Evolutionary conservation across 2,888 invertebrate genomes (phyloP).

Genomic region (Troilus luridus): DNA sequence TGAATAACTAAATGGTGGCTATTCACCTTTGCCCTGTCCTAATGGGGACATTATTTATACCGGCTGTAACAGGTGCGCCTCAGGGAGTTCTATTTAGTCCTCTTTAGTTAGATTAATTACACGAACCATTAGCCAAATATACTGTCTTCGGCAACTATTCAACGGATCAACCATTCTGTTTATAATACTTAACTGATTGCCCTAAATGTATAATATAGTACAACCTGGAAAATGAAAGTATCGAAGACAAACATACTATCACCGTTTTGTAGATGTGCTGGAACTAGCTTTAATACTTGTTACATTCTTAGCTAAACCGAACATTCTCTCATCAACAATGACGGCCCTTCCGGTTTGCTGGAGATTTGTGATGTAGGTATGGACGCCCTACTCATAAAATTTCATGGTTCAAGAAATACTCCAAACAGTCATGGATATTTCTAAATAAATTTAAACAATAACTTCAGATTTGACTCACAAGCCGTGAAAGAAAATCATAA

Average conservation of each 20-base stretch:
- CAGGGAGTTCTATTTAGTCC: slow-evolving; percentile 38
- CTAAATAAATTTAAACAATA: too few relatives aligned
- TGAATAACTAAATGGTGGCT: slow-evolving; percentile 16
- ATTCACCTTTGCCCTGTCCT: slow-evolving; percentile 7
- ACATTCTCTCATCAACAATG: too few relatives aligned
- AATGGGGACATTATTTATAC: slow-evolving; percentile 41
- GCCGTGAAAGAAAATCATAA: too few relatives aligned
- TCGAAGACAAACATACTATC: neutral
- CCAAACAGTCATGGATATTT: too few relatives aligned
- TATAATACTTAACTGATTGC: neutral
- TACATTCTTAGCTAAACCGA: too few relatives aligned
- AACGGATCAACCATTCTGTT: neutral
- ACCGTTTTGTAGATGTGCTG: too few relatives aligned
- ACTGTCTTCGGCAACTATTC: slow-evolving; percentile 40
- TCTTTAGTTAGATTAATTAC: slow-evolving; percentile 47
- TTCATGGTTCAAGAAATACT: too few relatives aligned
- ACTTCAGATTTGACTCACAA: too few relatives aligned
- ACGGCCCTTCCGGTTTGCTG: too few relatives aligned
- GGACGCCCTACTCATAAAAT: too few relatives aligned
- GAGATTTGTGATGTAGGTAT: too few relatives aligned
- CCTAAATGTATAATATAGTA: neutral
- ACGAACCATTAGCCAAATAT: slow-evolving; percentile 23
- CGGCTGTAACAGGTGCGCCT: slow-evolving; percentile 42
- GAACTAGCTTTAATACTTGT: too few relatives aligned
- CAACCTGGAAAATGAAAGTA: neutral